These are phyloP conservation scores for Sebastes nivosus DNA, from an alignment of 2,797 vertebrate species.

Conservation along the genomic window DNA sequence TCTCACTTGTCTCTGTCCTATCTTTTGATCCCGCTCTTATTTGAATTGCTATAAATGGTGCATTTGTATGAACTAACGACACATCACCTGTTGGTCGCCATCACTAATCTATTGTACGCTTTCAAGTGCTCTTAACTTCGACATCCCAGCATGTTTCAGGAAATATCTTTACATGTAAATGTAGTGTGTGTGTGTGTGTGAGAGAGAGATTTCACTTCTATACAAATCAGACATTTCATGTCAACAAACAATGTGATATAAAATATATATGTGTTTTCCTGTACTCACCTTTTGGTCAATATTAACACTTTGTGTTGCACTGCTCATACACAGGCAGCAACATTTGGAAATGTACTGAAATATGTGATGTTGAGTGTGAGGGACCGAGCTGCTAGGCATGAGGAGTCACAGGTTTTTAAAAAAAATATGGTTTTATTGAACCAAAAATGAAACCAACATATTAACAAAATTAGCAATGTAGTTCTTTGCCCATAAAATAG, in stretches of 20 bases:
- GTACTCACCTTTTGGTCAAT: background rate
- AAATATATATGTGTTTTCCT: background rate
- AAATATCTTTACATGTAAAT: background rate
- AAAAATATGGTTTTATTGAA: background rate
- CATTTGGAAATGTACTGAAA: constrained; percentile 1
- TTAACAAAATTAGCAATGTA: background rate
- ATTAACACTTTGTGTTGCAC: constrained; percentile 1
- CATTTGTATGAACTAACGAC: constrained; percentile 12
- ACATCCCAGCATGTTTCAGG: constrained; percentile 50
- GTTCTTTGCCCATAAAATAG: background rate
- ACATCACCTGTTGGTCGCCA: background rate
- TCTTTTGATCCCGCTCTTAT: background rate
- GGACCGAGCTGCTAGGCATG: background rate
- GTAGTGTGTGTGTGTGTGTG: background rate
- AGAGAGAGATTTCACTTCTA: background rate
- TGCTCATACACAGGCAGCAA: background rate
- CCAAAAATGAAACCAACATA: background rate
- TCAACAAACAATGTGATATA: background rate
- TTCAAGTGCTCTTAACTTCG: constrained; percentile 69
- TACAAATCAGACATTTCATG: background rate
- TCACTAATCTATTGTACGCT: constrained; percentile 16
- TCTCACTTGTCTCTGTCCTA: background rate
- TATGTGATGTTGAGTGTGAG: background rate
- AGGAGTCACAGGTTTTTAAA: background rate
- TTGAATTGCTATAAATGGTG: background rate